A percentile compares a stretch with the other conserved stretches of the same genome.
Conservation (phyloP, 2,797 vertebrate genomes). For the Gymnopithys bicolor region DNA sequence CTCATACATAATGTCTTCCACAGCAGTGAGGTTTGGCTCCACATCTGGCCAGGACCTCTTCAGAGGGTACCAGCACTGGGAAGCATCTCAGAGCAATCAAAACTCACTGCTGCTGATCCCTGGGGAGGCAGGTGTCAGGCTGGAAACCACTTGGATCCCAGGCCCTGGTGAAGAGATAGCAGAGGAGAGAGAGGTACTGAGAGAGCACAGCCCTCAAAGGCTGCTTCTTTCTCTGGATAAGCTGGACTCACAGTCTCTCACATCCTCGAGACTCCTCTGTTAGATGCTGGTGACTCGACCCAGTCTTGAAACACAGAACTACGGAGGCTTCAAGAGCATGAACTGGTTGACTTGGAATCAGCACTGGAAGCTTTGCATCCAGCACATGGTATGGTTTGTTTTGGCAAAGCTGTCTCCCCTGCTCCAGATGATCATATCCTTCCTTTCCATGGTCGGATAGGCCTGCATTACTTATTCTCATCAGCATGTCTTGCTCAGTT, state of each 20-base stretch:
- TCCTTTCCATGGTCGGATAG: not conserved
- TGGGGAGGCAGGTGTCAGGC: not conserved
- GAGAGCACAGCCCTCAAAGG: not conserved
- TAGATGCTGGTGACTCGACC: not conserved
- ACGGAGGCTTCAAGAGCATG: not conserved
- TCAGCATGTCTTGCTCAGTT: constrained; percentile 22
- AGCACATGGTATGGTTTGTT: not conserved
- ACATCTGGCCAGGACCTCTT: not conserved
- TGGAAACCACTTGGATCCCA: not conserved
- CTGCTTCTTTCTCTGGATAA: not conserved
- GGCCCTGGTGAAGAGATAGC: not conserved
- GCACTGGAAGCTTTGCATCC: not conserved
- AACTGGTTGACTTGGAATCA: not conserved
- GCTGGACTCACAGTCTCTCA: not conserved
- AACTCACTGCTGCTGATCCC: not conserved
- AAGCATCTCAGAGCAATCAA: not conserved
- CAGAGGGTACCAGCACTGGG: not conserved
- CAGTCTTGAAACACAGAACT: rapidly evolving
- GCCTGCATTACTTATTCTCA: constrained; percentile 50
- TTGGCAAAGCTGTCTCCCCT: not conserved
- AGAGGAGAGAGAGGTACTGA: not conserved
- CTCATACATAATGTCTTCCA: not conserved
- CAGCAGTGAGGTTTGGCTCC: not conserved
- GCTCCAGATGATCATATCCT: constrained; percentile 5
- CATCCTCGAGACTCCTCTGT: not conserved